Conservation (phyloP, 1,140 invertebrate species). For the Sesamia nonagrioides region DNA sequence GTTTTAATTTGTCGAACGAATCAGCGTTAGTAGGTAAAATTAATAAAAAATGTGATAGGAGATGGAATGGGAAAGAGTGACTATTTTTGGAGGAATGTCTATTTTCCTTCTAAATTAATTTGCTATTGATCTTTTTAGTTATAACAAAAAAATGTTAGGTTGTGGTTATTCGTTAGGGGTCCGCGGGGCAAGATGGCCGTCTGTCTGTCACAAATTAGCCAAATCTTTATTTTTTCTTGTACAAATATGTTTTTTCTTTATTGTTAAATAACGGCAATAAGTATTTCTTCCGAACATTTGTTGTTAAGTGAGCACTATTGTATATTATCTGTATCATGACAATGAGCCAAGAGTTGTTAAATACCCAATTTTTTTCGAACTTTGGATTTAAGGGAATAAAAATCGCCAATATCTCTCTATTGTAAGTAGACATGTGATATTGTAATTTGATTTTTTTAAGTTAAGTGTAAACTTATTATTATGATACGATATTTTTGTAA, state of each 20-base stretch:
- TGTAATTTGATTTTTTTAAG: conserved; percentile 84
- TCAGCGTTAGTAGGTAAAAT: conserved; percentile 66
- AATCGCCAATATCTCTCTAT: conserved; percentile 86
- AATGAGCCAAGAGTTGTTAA: conserved; percentile 68
- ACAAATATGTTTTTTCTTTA: conserved; percentile 72
- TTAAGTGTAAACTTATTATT: conserved; percentile 85
- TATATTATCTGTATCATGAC: conserved; percentile 72
- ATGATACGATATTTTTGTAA: conserved; percentile 86
- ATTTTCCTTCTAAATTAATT: conserved; percentile 70
- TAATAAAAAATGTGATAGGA: conserved; percentile 81
- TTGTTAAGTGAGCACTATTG: conserved; percentile 70
- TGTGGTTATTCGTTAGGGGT: conserved; percentile 75
- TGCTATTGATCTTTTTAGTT: conserved; percentile 70
- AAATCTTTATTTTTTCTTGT: conserved; percentile 80
- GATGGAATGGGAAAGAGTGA: conserved; percentile 66
- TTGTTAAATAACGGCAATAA: conserved; percentile 77
- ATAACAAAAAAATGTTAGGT: conserved; percentile 75
- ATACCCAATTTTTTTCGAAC: conserved; percentile 69
- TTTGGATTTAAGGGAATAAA: conserved; percentile 71
- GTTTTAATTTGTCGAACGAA: conserved; percentile 67
- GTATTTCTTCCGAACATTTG: conserved; percentile 79
- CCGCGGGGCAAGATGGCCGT: conserved; percentile 54
- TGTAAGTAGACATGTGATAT: conserved; percentile 87
- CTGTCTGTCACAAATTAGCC: conserved; percentile 79
- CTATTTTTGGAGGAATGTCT: conserved; percentile 76